Evolutionary conservation across 2,113 vertebrate species (phyloP).

Genomic region (Pluvianellus socialis): DNA sequence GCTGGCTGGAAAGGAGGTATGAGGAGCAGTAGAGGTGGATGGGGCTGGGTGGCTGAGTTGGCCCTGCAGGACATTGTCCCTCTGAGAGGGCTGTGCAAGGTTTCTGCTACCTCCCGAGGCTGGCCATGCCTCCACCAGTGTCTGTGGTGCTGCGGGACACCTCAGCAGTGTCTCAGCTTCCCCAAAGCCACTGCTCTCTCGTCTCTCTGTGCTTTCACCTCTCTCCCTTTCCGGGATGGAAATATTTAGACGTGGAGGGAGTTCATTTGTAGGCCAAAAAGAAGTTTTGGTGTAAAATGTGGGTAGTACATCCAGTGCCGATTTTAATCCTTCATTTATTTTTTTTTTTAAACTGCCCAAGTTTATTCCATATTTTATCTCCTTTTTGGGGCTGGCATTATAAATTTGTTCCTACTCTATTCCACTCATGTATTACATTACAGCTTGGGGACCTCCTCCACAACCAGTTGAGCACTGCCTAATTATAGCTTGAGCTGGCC

Average conservation of each 20-base stretch:
- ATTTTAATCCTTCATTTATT: not conserved
- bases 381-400: not conserved
- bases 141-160: not conserved
- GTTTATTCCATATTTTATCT: not conserved
- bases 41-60: not conserved
- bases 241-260: not conserved
- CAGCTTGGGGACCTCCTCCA: not conserved
- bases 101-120: not conserved
- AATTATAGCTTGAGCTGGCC: not conserved
- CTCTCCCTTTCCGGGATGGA: not conserved
- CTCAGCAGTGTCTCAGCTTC: not conserved
- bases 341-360: not conserved
- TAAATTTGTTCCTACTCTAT: not conserved
- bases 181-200: not conserved
- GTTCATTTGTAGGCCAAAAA: not conserved
- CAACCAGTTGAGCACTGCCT: not conserved
- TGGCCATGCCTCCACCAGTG: not conserved
- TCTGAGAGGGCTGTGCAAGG: not conserved
- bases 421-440: constrained; percentile 2
- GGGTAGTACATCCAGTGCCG: not conserved
- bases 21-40: not conserved
- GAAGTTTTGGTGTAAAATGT: not conserved
- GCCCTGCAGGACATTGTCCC: not conserved
- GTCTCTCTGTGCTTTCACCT: not conserved
- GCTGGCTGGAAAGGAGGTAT: not conserved